Evolutionary conservation across 2,888 invertebrate genomes (phyloP).

Genomic region (Andrena camellia): DNA sequence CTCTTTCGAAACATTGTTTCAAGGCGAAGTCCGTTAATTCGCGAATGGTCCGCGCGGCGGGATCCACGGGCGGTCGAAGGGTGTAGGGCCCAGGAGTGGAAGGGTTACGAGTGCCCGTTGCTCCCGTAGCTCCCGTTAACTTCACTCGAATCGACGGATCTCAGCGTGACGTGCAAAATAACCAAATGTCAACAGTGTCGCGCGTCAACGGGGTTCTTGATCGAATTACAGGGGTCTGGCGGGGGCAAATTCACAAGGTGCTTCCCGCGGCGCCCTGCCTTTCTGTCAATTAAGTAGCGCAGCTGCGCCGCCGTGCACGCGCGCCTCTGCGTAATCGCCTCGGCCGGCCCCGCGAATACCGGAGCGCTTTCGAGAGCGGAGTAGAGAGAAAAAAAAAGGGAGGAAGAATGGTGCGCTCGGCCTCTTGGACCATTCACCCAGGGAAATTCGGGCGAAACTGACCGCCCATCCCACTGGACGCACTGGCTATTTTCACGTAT

Average conservation of each 20-base stretch:
- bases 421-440: conserved; percentile 11
- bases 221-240: conserved; percentile 82
- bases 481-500: conserved; percentile 73
- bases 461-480: conserved; percentile 66
- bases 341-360: conserved; percentile 11
- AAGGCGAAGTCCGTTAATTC: conserved; percentile 43
- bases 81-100: conserved; percentile 31
- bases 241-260: conserved; percentile 64
- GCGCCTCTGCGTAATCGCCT: conserved; percentile 2
- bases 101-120: conserved; percentile 42
- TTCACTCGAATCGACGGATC: conserved; percentile 54
- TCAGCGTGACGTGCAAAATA: conserved; percentile 84
- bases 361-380: conserved; percentile 28
- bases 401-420: neutral
- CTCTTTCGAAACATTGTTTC: neutral
- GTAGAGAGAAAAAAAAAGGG: conserved; percentile 6
- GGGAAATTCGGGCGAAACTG: conserved; percentile 42
- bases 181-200: conserved; percentile 84
- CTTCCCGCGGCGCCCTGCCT: conserved; percentile 73
- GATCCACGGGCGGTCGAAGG: conserved; percentile 51
- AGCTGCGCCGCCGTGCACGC: conserved; percentile 74
- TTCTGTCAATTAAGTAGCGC: conserved; percentile 82
- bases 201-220: conserved; percentile 84
- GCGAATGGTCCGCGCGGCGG: conserved; percentile 17
- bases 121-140: conserved; percentile 17